phyloP scores from a whole-genome alignment of 2,797 vertebrate genomes.

The Onychomys torridus region DNA sequence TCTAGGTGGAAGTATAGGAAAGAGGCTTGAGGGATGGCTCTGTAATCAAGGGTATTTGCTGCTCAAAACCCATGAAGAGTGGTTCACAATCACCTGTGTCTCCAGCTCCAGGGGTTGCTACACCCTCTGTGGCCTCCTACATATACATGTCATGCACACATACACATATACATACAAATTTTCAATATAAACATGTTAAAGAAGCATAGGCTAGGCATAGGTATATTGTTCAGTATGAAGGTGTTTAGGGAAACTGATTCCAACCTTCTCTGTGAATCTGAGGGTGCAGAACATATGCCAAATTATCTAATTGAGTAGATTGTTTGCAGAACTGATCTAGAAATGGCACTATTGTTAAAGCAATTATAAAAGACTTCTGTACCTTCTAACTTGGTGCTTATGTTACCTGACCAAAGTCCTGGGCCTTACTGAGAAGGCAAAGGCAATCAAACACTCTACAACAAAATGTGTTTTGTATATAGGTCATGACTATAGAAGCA shows the following conservation, averaged over 20 bases:
- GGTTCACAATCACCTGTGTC: neutral
- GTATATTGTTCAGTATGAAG: neutral
- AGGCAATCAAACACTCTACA: neutral
- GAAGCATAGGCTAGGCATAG: neutral
- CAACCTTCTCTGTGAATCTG: neutral
- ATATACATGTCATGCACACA: neutral
- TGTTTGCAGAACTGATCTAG: neutral
- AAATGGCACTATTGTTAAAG: neutral
- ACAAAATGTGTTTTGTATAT: neutral
- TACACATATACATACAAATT: neutral
- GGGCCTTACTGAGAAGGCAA: neutral
- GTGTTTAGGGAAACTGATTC: neutral
- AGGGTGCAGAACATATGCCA: neutral
- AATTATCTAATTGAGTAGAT: neutral
- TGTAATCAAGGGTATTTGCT: neutral
- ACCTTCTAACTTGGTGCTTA: neutral
- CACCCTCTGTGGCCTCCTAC: neutral
- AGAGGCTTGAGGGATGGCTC: neutral
- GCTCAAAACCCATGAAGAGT: neutral
- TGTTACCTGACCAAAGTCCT: neutral
- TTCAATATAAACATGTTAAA: neutral
- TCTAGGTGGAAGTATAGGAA: neutral
- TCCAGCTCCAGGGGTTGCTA: neutral
- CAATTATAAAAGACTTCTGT: neutral
- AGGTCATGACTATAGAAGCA: neutral